Percentiles rank a stretch among this genome's conserved stretches.
phyloP scores from a whole-genome alignment of 1,140 invertebrate species.

The Trigoniulus corallinus region DNA sequence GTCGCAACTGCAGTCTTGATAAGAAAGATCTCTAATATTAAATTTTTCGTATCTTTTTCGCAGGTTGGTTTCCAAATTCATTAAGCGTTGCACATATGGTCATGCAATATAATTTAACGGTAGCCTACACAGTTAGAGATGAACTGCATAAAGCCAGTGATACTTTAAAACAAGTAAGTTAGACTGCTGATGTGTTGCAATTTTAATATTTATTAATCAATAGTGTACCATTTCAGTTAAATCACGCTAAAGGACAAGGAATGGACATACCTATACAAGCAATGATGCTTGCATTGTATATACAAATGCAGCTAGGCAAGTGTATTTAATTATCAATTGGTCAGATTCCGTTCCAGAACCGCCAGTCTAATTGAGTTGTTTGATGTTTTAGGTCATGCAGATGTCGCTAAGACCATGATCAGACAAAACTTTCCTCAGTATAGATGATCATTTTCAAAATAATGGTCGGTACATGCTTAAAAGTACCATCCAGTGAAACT shows the following conservation, averaged over 20 bases:
- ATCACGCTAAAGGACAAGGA: conserved; percentile 36
- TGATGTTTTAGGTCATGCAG: conserved; percentile 34
- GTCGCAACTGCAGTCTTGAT: too few species aligned
- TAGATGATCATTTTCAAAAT: neutral
- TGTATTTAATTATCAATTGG: conserved; percentile 5
- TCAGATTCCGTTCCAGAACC: neutral
- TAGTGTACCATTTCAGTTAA: conserved; percentile 37
- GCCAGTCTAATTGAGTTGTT: conserved; percentile 4
- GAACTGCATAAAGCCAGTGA: conserved; percentile 54
- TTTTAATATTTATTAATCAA: conserved; percentile 13
- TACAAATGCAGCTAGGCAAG: conserved; percentile 50
- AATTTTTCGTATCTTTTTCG: too few species aligned
- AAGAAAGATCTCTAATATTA: too few species aligned
- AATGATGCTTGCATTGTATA: conserved; percentile 49
- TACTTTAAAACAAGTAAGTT: conserved; percentile 29
- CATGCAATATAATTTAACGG: conserved; percentile 62
- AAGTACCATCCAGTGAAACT: too few species aligned
- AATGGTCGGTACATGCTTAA: neutral
- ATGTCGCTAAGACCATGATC: conserved; percentile 34
- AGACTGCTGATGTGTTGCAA: neutral
- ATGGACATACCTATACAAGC: conserved; percentile 51
- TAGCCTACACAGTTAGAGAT: conserved; percentile 53
- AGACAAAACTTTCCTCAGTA: conserved; percentile 27
- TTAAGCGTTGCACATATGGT: conserved; percentile 44
- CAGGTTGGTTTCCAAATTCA: conserved; percentile 49